These are phyloP conservation scores for Neosalanx taihuensis DNA, from an alignment of 2,797 vertebrate genomes.

Conservation along the genomic window DNA sequence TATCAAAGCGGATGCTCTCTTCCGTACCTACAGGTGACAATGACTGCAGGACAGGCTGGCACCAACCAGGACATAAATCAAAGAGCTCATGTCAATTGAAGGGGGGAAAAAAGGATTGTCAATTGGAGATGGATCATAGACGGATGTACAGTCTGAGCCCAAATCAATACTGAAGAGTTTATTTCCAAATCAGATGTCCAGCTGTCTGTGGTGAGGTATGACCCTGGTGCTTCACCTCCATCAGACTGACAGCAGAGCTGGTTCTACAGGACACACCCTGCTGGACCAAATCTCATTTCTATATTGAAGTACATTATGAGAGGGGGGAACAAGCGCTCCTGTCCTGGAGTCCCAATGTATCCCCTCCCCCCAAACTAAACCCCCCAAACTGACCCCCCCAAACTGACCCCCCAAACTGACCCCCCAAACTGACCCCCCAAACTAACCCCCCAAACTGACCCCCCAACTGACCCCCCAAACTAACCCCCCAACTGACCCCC, in stretches of 20 bases:
- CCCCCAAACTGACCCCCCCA: no score
- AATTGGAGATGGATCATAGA: conserved; percentile 45
- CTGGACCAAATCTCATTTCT: not conserved
- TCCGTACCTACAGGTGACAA: no score
- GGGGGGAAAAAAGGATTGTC: not conserved
- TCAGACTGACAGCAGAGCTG: conserved; percentile 47
- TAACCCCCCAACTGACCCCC: no score
- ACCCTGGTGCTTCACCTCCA: conserved; percentile 40
- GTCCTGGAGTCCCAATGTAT: no score
- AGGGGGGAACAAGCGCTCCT: not conserved
- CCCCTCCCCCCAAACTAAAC: not conserved
- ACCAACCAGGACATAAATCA: no score
- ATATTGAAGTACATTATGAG: not conserved
- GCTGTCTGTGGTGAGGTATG: conserved; percentile 47
- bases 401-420: no score
- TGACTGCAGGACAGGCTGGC: not conserved
- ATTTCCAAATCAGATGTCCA: conserved; percentile 65
- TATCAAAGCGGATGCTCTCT: not conserved
- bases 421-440: no score
- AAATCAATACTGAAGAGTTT: conserved; percentile 70
- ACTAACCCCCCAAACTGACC: no score
- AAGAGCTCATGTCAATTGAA: conserved; percentile 9
- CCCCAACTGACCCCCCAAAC: no score
- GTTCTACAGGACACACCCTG: conserved; percentile 7
- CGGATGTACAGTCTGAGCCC: conserved; percentile 59